These are phyloP conservation scores for Falco rusticolus DNA, from an alignment of 2,797 vertebrate genomes.

Conservation along the genomic window DNA sequence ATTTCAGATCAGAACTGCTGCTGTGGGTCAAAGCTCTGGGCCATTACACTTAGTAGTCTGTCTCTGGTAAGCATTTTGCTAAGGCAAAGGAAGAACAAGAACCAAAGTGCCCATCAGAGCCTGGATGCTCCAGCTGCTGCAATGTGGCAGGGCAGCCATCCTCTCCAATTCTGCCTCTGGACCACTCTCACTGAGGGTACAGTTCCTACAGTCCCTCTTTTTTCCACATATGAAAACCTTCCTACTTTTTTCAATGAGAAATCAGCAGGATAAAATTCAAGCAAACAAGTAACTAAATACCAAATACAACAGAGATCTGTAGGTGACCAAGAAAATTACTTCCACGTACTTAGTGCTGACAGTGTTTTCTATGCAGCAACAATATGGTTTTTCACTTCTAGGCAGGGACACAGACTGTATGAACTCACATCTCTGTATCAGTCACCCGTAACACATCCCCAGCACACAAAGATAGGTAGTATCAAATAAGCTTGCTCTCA, in stretches of 20 bases:
- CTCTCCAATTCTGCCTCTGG: neutral
- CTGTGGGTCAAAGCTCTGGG: neutral
- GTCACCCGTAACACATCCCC: neutral
- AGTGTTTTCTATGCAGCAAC: neutral
- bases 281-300: neutral
- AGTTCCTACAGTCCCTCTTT: neutral
- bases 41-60: accelerated
- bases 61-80: neutral
- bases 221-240: neutral
- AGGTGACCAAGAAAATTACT: neutral
- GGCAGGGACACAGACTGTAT: neutral
- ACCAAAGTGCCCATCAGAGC: neutral
- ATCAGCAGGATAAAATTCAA: neutral
- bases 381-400: neutral
- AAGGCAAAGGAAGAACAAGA: neutral
- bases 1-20: neutral
- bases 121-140: neutral
- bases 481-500: neutral
- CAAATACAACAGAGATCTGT: neutral
- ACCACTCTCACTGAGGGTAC: neutral
- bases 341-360: neutral
- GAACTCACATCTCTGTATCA: neutral
- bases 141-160: neutral
- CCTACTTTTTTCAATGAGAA: neutral
- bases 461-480: neutral